Percentiles rank a stretch among this genome's conserved stretches.
Conservation (phyloP, 2,888 invertebrate genomes). For the Macropis europaea region DNA sequence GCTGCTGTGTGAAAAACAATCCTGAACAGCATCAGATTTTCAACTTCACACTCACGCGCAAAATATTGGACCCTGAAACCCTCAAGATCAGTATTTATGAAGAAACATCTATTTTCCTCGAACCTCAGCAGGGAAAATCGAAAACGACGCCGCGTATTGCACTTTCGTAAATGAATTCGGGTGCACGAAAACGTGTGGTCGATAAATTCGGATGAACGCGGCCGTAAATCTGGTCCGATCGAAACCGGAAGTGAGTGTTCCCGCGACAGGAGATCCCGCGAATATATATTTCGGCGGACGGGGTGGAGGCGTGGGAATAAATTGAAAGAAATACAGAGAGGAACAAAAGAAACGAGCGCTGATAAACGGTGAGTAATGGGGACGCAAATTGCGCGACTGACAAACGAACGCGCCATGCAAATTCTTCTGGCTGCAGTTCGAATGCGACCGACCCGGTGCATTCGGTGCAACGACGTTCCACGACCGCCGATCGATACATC, state of each 20-base stretch:
- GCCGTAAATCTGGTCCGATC: slow-evolving; percentile 20
- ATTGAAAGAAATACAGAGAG: slow-evolving; percentile 43
- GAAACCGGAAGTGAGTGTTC: slow-evolving; percentile 15
- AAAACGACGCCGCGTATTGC: too few species aligned
- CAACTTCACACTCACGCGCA: too few species aligned
- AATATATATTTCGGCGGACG: slow-evolving; percentile 41
- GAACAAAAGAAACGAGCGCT: slow-evolving; percentile 38
- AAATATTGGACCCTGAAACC: too few species aligned
- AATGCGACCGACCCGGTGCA: slow-evolving; percentile 14
- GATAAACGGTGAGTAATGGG: slow-evolving; percentile 71
- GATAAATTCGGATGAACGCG: slow-evolving; percentile 27
- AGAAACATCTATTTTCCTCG: too few species aligned
- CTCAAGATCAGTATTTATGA: too few species aligned
- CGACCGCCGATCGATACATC: slow-evolving; percentile 19
- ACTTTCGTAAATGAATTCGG: too few species aligned
- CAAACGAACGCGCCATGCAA: slow-evolving; percentile 60
- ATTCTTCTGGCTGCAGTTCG: slow-evolving; percentile 37
- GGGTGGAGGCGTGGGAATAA: too few species aligned
- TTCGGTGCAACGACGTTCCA: slow-evolving; percentile 18
- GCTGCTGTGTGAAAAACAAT: too few species aligned
- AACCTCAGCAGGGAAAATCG: too few species aligned
- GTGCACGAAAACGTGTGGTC: slow-evolving; percentile 15
- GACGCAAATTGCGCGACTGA: slow-evolving; percentile 65
- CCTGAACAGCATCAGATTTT: too few species aligned
- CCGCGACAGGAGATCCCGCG: background rate